Base-by-base conservation (phyloP, 2,113 vertebrate genomes). In the Marcusenius ussheri region DNA sequence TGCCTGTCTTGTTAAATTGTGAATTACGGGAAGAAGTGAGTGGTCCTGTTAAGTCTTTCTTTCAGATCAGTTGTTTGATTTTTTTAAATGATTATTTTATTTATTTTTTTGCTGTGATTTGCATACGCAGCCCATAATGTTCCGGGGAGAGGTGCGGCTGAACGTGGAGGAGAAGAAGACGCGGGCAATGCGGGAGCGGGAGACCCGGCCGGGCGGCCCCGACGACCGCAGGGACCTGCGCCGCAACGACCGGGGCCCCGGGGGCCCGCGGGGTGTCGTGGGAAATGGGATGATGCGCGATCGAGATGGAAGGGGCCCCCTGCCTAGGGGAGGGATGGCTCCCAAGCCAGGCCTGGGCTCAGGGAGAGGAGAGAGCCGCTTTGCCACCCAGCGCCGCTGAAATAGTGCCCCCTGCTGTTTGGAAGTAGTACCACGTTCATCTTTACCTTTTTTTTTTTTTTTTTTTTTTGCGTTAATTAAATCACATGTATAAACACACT, bases 81-180 rank as follows among this genome's bases (percentile, higher is more conserved):
- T 56, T 56, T 50, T 42, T 0, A 1, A 35, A 39, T 39, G 1
- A 35, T 35, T 49, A 5, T 4, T 56, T 50, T 47, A 15, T 15
- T 50, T 0, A 13, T 50, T 15, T 50, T 10, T 24, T 45, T 83
- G 80, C 15, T n/a, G 19, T 10, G 1, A 45, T 84, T 3, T 45
- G 17, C 13, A 1, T 85, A 85, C 90, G 90, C 95, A 99, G 98
- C 98, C 98, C 15, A 97, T 99, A 93, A 99, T 99, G 98, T 99
- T 99, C 91, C 97, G 97, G 21, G 98, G 97, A 0, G 98, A 99
- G 93, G 98, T 99, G 77, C 97, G 98, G 90, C 96, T 99, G 93
- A 99, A 99, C 45, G 98, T 99, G 89, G 98, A 99, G 91, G 98
- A 99, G 94, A 99, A 99, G 92, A 99, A 99, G 93, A 99, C 97